phyloP scores from a whole-genome alignment of 2,797 vertebrate species.

The Tachyglossus aculeatus region DNA sequence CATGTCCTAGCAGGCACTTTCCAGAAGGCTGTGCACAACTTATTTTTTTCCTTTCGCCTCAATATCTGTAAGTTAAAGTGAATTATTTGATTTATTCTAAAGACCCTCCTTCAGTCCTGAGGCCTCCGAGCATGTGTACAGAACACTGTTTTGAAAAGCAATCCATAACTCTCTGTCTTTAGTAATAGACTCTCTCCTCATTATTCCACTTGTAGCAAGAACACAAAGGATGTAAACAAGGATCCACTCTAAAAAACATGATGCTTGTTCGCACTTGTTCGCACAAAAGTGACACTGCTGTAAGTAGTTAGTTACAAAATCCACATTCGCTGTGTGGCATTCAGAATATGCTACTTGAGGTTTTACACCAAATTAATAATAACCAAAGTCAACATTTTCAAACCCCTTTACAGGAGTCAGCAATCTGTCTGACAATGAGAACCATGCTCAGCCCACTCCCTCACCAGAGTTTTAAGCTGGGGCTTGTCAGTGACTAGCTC shows the following conservation, averaged over 20 bases:
- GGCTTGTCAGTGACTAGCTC: no score
- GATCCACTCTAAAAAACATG: constrained; percentile 41
- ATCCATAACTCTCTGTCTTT: background rate
- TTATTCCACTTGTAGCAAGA: constrained; percentile 29
- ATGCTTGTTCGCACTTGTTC: constrained; percentile 46
- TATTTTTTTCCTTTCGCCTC: no score
- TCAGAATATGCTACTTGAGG: constrained; percentile 23
- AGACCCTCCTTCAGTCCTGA: constrained; percentile 8
- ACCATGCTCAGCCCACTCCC: no score
- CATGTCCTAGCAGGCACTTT: no score
- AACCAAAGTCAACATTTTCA: constrained; percentile 24
- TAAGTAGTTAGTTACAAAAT: constrained; percentile 54
- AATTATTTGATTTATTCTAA: constrained; percentile 9
- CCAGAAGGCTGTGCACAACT: no score
- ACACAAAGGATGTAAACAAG: background rate
- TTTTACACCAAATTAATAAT: constrained; percentile 50
- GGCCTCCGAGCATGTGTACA: constrained; percentile 17
- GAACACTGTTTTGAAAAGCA: background rate
- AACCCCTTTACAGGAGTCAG: constrained; percentile 31
- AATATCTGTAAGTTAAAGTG: no score
- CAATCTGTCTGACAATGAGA: no score
- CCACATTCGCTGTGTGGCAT: constrained; percentile 26
- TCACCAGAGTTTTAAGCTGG: no score
- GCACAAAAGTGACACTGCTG: constrained; percentile 44
- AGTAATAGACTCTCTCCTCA: background rate